These are phyloP conservation scores for Rhadinocentrus ornatus DNA, from an alignment of 2,797 vertebrate genomes.

Conservation along the genomic window DNA sequence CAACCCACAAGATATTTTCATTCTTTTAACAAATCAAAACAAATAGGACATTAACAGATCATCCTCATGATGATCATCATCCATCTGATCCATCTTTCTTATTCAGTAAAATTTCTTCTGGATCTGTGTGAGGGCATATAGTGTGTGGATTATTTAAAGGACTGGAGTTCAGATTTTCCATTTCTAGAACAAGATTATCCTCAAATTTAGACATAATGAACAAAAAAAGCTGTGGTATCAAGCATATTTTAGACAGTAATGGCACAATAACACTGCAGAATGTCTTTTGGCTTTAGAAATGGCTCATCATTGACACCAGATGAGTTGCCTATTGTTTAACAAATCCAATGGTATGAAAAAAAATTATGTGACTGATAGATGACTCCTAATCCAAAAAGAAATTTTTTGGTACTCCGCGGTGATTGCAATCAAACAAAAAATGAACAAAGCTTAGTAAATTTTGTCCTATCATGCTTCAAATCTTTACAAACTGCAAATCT, in stretches of 20 bases:
- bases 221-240: slow-evolving; percentile 44
- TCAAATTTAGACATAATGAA: slow-evolving; percentile 40
- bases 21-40: slow-evolving; percentile 31
- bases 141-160: slow-evolving; percentile 11
- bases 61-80: slow-evolving; percentile 11
- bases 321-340: slow-evolving; percentile 59
- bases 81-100: slow-evolving; percentile 1
- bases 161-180: slow-evolving; percentile 37
- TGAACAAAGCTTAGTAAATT: slow-evolving; percentile 24
- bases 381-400: slow-evolving; percentile 31
- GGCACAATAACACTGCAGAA: slow-evolving; percentile 28
- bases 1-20: slow-evolving; percentile 26
- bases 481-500: slow-evolving; percentile 45
- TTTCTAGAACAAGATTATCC: slow-evolving; percentile 39
- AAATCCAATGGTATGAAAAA: slow-evolving; percentile 49
- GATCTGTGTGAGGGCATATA: slow-evolving; percentile 1
- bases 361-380: slow-evolving; percentile 47
- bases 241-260: slow-evolving; percentile 41
- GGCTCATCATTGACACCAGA: slow-evolving; percentile 53
- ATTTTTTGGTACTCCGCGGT: slow-evolving; percentile 12
- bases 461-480: slow-evolving; percentile 49
- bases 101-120: too few relatives aligned
- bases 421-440: slow-evolving; percentile 46
- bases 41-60: slow-evolving; percentile 28
- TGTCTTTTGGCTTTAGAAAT: slow-evolving; percentile 39